phyloP scores from a whole-genome alignment of 2,113 vertebrate species.

The Etheostoma spectabile region DNA sequence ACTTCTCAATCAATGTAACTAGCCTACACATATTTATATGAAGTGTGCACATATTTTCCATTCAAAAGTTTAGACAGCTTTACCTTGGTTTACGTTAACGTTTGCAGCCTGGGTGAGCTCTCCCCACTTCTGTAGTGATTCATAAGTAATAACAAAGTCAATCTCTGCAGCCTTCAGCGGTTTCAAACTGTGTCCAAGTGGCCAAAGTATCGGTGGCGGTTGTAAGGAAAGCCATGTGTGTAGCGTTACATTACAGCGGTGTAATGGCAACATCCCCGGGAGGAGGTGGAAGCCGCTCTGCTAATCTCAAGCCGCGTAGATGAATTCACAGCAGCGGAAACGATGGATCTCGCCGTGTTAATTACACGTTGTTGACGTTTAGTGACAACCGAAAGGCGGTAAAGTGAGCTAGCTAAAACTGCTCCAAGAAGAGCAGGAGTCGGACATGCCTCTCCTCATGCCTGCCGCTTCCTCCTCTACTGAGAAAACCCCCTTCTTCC shows the following conservation, averaged over 20 bases:
- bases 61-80: constrained; percentile 31
- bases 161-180: background rate
- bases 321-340: constrained; percentile 39
- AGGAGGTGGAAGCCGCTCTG: constrained; percentile 67
- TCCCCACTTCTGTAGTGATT: background rate
- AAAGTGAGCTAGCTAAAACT: constrained; percentile 57
- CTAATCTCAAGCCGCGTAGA: constrained; percentile 30
- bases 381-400: constrained; percentile 15
- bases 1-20: no score
- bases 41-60: background rate
- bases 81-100: background rate
- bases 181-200: constrained; percentile 23
- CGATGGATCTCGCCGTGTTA: constrained; percentile 17
- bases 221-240: constrained; percentile 43
- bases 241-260: constrained; percentile 23
- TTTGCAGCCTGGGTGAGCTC: background rate
- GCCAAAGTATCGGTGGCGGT: background rate
- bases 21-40: no score
- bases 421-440: constrained; percentile 48
- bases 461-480: constrained; percentile 49
- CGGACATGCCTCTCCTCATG: constrained; percentile 53
- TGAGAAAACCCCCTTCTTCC: constrained; percentile 40
- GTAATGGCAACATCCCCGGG: constrained; percentile 53
- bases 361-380: constrained; percentile 3
- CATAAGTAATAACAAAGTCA: background rate